Evolutionary conservation across 1,140 invertebrate species (phyloP).

Genomic region (Matsumurasca onukii): DNA sequence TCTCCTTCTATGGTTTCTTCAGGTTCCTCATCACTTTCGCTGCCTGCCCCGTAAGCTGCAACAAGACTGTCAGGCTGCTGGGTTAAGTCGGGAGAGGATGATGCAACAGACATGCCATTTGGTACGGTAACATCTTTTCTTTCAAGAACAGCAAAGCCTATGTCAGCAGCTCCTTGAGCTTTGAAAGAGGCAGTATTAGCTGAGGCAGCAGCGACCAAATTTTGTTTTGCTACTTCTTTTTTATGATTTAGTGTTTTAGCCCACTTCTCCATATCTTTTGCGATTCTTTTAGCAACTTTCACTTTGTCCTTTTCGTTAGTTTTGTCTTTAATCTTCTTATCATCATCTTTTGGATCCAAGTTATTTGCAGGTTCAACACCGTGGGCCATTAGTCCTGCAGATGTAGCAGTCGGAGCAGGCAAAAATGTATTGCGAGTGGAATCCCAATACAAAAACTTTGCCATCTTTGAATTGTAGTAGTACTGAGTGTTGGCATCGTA

Average conservation of each 20-base stretch:
- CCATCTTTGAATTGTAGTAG: constrained; percentile 87
- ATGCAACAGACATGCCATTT: constrained; percentile 18
- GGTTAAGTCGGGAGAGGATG: not conserved
- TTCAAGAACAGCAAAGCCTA: constrained; percentile 86
- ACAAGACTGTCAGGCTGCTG: constrained; percentile 53
- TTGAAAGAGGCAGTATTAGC: constrained; percentile 40
- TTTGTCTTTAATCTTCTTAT: constrained; percentile 42
- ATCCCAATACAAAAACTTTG: constrained; percentile 96
- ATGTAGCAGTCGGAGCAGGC: constrained; percentile 59
- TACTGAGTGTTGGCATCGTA: constrained; percentile 95
- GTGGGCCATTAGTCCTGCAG: constrained; percentile 43
- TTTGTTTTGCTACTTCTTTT: constrained; percentile 80
- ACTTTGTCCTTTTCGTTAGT: constrained; percentile 51
- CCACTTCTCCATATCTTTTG: constrained; percentile 96
- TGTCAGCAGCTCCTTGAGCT: constrained; percentile 76
- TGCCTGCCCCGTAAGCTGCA: constrained; percentile 74
- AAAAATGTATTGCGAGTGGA: constrained; percentile 76
- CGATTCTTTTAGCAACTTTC: constrained; percentile 97
- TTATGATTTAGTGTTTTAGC: constrained; percentile 96
- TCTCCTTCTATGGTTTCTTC: constrained; percentile 41
- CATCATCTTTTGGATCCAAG: constrained; percentile 40
- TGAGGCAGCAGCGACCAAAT: constrained; percentile 57
- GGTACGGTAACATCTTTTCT: constrained; percentile 43
- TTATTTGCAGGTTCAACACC: constrained; percentile 37
- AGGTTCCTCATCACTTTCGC: constrained; percentile 57